Conservation (phyloP, 2,888 invertebrate species). For the Rotaria macrura region DNA sequence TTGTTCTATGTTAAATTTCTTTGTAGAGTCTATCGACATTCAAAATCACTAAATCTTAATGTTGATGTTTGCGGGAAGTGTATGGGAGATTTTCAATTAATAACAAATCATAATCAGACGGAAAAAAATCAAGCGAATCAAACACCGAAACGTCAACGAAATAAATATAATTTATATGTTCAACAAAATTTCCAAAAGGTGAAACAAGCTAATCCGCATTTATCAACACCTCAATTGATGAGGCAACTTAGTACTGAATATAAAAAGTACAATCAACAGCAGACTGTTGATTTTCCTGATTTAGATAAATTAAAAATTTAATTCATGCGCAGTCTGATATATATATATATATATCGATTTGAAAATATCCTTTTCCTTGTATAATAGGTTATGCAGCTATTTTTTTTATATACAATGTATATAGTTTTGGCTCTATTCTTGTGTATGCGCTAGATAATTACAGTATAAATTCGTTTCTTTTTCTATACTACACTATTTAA, state of each 20-base stretch:
- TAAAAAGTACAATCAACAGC: neutral
- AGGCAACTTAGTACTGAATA: neutral
- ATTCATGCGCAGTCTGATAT: neutral
- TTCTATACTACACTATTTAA: neutral
- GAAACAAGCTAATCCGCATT: neutral
- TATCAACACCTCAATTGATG: neutral
- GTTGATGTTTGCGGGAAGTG: neutral
- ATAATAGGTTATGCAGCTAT: neutral
- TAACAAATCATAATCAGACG: neutral
- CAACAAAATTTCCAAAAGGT: neutral
- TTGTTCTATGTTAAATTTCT: neutral
- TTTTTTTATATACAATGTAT: no score
- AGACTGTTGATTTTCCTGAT: neutral
- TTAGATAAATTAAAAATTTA: neutral
- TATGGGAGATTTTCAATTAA: neutral
- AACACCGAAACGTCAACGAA: neutral
- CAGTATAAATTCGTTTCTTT: neutral
- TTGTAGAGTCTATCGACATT: neutral
- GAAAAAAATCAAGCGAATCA: no score
- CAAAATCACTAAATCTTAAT: neutral
- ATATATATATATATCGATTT: neutral
- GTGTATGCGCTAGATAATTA: neutral
- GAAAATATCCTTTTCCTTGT: neutral
- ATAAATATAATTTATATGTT: conserved; percentile 16
- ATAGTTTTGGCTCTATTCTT: neutral